Percentiles rank a stretch among this genome's conserved stretches.
phyloP scores from a whole-genome alignment of 2,888 invertebrate genomes.

The Drepana falcataria region DNA sequence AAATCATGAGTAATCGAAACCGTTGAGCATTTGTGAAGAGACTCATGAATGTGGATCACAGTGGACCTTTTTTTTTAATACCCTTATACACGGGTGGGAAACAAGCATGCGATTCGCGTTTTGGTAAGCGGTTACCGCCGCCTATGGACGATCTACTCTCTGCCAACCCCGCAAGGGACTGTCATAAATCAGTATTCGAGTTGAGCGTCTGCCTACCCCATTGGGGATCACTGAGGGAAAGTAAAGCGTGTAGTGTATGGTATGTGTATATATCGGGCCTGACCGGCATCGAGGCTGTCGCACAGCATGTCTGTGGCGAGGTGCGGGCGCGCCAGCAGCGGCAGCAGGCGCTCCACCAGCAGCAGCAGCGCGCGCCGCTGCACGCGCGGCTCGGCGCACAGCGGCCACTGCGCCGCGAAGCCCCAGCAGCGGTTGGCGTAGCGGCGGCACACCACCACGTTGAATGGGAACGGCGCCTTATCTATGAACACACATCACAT shows the following conservation, averaged over 20 bases:
- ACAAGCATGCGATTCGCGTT: too few species aligned
- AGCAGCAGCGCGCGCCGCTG: constrained; percentile 89
- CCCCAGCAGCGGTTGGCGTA: constrained; percentile 87
- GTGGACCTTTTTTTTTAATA: too few species aligned
- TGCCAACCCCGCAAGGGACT: too few species aligned
- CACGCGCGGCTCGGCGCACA: constrained; percentile 77
- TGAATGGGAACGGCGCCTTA: constrained; percentile 76
- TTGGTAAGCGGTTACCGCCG: too few species aligned
- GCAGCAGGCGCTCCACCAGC: constrained; percentile 89
- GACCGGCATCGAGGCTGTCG: constrained; percentile 90
- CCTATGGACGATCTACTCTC: too few species aligned
- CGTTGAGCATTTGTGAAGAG: too few species aligned
- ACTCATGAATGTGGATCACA: too few species aligned
- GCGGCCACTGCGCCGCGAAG: constrained; percentile 85
- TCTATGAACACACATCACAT: constrained; percentile 24
- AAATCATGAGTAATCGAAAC: too few species aligned
- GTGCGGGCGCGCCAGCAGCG: constrained; percentile 88
- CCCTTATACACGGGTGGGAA: too few species aligned
- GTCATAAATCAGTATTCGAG: too few species aligned
- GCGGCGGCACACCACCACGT: constrained; percentile 68
- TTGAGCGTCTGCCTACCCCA: too few species aligned
- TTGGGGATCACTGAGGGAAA: too few species aligned
- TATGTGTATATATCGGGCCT: constrained; percentile 11
- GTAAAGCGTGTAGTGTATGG: neutral
- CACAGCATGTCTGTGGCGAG: constrained; percentile 94